Evolutionary conservation across 2,888 invertebrate genomes (phyloP), one percentile per base, ranked within the genome.

Genomic region (Athalia circularis): DNA sequence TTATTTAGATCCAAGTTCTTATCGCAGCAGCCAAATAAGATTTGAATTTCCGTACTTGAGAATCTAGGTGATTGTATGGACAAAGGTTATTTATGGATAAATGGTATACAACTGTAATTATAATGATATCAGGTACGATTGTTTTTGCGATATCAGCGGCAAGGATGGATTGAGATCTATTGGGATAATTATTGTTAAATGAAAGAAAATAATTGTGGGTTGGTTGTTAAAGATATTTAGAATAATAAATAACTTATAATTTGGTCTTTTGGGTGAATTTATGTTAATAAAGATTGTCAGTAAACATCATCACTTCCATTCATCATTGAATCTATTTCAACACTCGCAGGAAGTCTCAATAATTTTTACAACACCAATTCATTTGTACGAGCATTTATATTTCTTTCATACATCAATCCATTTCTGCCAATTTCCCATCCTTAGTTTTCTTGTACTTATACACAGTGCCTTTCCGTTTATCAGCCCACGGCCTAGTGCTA

Each of bases 361-460:
- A 11, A 11, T 59, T 59, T 59, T 5, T 13, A 65, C 47, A 65
- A 13, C 15, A 65, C 47, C 13, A 47, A 48, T 47, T 65, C n/a
- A 65, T 13, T 4, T 9, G 15, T 29, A 13, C 61, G 15, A 9
- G 15, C 61, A 61, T 4, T 8, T 64, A 43, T 47, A 47, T 64
- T 45, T 47, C 11, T 61, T 65, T 57, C 0, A 29, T 29, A 54
- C 43, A 6, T 52, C 43, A 50, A 62, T 43, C 45, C 8, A 64
- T 62, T 81, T 86, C 85, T 0, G 85, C 59, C 74, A 88, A 80
- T 68, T 50, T 80, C 48, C 88, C 88, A 79, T 86, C 80, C 29
- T 81, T 77, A 8, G 79, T 65, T 82, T 80, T 85, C 77, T 86
- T 88, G 81, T 89, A 89, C 72, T 85, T 85, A 67, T 86, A 89